Evolutionary conservation across 2,797 vertebrate genomes (phyloP), one percentile per base, ranked within the genome.

Genomic region (Sciaenops ocellatus): DNA sequence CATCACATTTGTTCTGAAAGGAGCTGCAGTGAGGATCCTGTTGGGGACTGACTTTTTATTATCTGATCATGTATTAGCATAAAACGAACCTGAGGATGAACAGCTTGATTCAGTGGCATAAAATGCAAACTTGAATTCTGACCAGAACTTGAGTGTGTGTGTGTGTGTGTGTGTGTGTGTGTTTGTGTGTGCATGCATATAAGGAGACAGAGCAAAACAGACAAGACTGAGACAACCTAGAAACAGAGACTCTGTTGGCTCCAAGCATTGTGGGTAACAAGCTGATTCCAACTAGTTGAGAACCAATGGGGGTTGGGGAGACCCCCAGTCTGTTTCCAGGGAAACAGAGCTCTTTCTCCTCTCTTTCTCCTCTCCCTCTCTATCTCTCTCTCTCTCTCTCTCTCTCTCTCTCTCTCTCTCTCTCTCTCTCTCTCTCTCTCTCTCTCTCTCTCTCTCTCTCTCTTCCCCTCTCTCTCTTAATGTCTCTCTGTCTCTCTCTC

Each of bases 281-380:
- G 86, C 91, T 78, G 82, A 92, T 86, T 93, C 79, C 83, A 92
- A 87, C 92, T 82, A 90, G 90, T 90, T 83, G 87, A 90, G 91
- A 93, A 88, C 90, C 92, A 92, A 87, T 93, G 88, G 90, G 92
- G 89, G 89, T 84, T 87, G 69, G 69, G 85, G 90, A 93, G 90
- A 93, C 90, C 92, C 92, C 89, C 79, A 87, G 90, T 92, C 93
- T 92, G 94, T 95, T 95, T 93, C 94, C 94, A 93, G 86, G 94
- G 94, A 93, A 95, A 95, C 94, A 79, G 93, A 91, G 90, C 85
- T 85, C 82, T 91, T 82, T 89, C 90, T 87, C 78, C 68, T 57
- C 73, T 64, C 11, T 50, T 42, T 54, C 30, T 66, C 51, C 69
- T 68, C 72, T 70, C 18, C 66, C 69, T 66, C 80, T 18, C 34